Percentiles rank a stretch among this genome's conserved stretches.
These are phyloP conservation scores for Leucoma salicis DNA, from an alignment of 2,888 invertebrate species.

Conservation along the genomic window DNA sequence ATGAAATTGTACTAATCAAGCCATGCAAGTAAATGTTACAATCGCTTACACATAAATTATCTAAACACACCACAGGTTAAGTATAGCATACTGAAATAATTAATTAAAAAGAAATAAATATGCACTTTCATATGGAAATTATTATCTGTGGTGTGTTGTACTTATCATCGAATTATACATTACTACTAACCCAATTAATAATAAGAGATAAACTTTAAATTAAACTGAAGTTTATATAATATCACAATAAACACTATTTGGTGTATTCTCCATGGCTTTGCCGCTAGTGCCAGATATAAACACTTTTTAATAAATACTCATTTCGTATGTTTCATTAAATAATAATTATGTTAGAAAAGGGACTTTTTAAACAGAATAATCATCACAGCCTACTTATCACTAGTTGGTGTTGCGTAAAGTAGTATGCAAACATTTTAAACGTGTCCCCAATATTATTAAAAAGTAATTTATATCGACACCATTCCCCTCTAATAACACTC, in stretches of 20 bases:
- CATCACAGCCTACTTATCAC: slow-evolving; percentile 34
- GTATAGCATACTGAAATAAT: not conserved
- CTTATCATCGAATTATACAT: slow-evolving; percentile 15
- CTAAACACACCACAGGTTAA: slow-evolving; percentile 25
- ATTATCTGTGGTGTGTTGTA: slow-evolving; percentile 23
- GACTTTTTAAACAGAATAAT: slow-evolving; percentile 13
- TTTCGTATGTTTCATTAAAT: not conserved
- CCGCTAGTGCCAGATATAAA: slow-evolving; percentile 32
- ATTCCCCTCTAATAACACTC: slow-evolving; percentile 25
- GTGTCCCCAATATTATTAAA: slow-evolving; percentile 7
- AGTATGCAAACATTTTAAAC: slow-evolving; percentile 20
- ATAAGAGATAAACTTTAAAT: slow-evolving; percentile 27
- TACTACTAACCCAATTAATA: slow-evolving; percentile 27
- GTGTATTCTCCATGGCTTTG: slow-evolving; percentile 52
- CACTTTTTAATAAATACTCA: slow-evolving; percentile 4
- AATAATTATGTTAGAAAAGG: slow-evolving; percentile 1
- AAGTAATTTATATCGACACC: slow-evolving; percentile 25
- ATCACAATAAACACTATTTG: slow-evolving; percentile 50
- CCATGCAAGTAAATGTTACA: slow-evolving; percentile 30
- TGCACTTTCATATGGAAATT: not conserved
- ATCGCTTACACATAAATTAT: slow-evolving; percentile 19
- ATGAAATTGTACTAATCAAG: slow-evolving; percentile 44
- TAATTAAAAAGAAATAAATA: not conserved
- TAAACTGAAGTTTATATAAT: slow-evolving; percentile 38
- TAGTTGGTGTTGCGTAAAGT: slow-evolving; percentile 26